Base-by-base conservation (phyloP, 2,888 invertebrate species). In the Eupithecia tripunctaria region DNA sequence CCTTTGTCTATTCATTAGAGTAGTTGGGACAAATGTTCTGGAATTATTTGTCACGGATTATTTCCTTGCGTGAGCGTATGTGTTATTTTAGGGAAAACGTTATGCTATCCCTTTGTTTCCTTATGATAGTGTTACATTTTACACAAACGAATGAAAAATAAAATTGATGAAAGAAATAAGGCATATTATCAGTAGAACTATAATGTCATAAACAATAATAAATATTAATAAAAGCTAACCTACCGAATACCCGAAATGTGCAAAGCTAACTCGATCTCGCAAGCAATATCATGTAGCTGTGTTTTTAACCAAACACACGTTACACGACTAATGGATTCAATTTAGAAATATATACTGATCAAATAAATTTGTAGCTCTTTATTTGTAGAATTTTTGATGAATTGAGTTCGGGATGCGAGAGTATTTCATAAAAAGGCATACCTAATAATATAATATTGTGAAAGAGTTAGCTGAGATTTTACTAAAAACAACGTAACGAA, bases 1-100 rank as follows among this genome's bases (percentile, higher is more conserved):
- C 82, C 82, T 80, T 85, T 86, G 87, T 86, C 86, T 89, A 89
- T 89, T 89, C 90, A 90, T 89, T 89, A 89, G 86, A 86, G 86
- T 85, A 86, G 85, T 85, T 80, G 85, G 85, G 86, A 87, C 85
- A 87, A 89, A 89, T 89, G 88, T 86, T 76, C 82, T 77, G 83
- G 87, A 87, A 88, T 89, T 86, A 89, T 79, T 78, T 89, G 84
- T 86, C 82, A 80, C 77, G 85, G 84, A 88, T 89, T 88, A 88
- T 86, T 86, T 83, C 84, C 85, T 86, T 85, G 84, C 85, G 84
- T 83, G 83, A 84, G 82, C 85, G 87, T 86, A 89, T 86, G 85
- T 85, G 86, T 86, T 83, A 81, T 81, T 79, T 79, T 75, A 80
- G 80, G 80, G 70, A 79, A 84, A 64, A 64, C 18, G 25, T 56